These are phyloP conservation scores for Operophtera brumata DNA, from an alignment of 2,888 invertebrate species.

Conservation along the genomic window DNA sequence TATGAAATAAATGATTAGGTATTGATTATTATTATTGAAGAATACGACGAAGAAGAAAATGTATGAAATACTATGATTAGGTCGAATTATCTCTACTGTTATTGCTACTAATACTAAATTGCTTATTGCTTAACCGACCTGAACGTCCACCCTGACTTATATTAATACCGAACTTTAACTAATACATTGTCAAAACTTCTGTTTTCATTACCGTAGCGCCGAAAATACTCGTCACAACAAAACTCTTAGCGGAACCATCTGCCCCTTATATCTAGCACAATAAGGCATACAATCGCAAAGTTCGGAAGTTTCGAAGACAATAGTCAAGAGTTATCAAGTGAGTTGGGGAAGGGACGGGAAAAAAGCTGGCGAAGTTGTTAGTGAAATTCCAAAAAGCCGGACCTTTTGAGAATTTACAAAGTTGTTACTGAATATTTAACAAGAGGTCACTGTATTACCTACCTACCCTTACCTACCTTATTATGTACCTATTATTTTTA, in stretches of 20 bases:
- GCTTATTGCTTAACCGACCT: slow-evolving; percentile 2
- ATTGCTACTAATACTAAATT: background rate
- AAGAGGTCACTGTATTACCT: no score
- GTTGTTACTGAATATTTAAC: no score
- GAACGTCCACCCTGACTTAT: background rate
- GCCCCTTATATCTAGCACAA: slow-evolving; percentile 17
- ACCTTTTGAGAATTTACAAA: no score
- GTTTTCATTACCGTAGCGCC: slow-evolving; percentile 18
- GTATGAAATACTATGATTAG: background rate
- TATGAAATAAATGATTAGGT: no score
- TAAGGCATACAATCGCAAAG: slow-evolving; percentile 24
- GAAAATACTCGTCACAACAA: slow-evolving; percentile 21
- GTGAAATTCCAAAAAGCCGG: no score
- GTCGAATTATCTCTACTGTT: background rate
- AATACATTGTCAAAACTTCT: slow-evolving; percentile 21
- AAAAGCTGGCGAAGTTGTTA: background rate
- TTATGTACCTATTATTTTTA: no score
- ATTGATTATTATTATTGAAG: no score
- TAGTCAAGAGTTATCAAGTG: slow-evolving; percentile 30
- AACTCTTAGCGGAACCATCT: slow-evolving; percentile 17
- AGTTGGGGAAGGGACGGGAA: slow-evolving; percentile 18
- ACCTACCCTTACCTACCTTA: no score
- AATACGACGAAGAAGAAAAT: no score
- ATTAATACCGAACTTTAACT: slow-evolving; percentile 8
- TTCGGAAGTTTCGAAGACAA: slow-evolving; percentile 31